A percentile compares a stretch with the other conserved stretches of the same genome.
Conservation (phyloP, 2,113 vertebrate genomes). For the Pygoscelis adeliae region DNA sequence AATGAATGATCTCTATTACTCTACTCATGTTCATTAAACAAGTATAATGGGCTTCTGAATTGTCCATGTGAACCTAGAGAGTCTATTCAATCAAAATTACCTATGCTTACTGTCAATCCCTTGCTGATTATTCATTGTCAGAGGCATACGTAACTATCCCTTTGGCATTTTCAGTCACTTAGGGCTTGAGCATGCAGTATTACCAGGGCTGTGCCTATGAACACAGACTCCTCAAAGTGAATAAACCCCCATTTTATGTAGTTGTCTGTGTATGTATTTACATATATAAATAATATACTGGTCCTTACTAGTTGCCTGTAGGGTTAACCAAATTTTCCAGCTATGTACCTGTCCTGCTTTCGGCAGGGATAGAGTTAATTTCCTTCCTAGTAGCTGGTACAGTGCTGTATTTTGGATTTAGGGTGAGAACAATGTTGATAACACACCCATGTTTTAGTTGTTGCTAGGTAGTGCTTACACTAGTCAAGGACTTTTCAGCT, state of each 20-base stretch:
- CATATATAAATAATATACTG: not conserved
- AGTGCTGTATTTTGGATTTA: too few species aligned
- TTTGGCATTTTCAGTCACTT: not conserved
- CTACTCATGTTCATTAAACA: conserved; percentile 62
- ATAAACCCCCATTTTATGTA: not conserved
- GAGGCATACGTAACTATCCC: not conserved
- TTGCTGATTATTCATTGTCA: conserved; percentile 50
- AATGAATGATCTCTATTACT: conserved; percentile 59
- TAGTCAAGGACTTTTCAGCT: too few species aligned
- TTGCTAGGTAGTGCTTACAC: too few species aligned
- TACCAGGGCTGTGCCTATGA: not conserved
- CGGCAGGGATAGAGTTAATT: too few species aligned
- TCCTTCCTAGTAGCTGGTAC: too few species aligned
- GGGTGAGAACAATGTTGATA: too few species aligned
- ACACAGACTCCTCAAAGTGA: not conserved
- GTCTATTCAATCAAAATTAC: conserved; percentile 64
- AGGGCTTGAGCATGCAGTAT: not conserved
- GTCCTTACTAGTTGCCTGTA: not conserved
- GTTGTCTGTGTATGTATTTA: not conserved
- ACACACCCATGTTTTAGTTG: too few species aligned
- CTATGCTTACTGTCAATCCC: conserved; percentile 46
- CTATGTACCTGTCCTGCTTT: not conserved
- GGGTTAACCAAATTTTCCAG: not conserved
- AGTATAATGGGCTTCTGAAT: conserved; percentile 57
- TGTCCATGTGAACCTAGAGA: conserved; percentile 44